Conservation (phyloP, 2,113 vertebrate species). For the Tupaia tana region DNA sequence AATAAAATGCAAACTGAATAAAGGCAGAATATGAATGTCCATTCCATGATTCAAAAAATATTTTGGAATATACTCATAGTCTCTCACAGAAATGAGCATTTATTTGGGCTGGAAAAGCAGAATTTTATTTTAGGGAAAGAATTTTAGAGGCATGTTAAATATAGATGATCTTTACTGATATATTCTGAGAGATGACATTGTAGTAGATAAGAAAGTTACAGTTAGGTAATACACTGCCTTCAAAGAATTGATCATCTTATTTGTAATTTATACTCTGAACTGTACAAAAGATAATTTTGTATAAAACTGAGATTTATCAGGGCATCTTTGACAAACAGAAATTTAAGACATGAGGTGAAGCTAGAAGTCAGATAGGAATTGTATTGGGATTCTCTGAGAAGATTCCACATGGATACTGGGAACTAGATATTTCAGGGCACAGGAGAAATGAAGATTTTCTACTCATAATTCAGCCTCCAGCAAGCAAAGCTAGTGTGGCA, state of each 20-base stretch:
- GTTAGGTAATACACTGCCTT: not conserved
- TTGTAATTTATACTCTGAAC: not conserved
- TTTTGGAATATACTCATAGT: not conserved
- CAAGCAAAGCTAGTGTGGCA: too few species aligned
- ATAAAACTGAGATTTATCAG: slow-evolving; percentile 26
- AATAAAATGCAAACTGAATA: not conserved
- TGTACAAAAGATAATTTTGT: not conserved
- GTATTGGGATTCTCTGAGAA: too few species aligned
- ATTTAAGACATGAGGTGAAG: slow-evolving; percentile 7
- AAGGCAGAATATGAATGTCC: not conserved
- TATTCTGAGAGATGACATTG: not conserved
- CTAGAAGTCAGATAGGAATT: not conserved
- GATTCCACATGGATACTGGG: too few species aligned
- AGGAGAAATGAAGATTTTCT: too few species aligned
- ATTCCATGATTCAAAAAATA: not conserved
- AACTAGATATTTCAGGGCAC: too few species aligned
- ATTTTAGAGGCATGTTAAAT: not conserved
- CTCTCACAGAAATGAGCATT: not conserved
- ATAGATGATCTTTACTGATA: not conserved
- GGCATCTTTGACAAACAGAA: not conserved
- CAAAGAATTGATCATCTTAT: not conserved
- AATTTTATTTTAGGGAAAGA: not conserved
- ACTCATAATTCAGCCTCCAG: too few species aligned
- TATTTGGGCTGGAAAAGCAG: not conserved
- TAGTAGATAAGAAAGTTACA: not conserved